Conservation (phyloP, 2,113 vertebrate species). For the Anhinga rufa region DNA sequence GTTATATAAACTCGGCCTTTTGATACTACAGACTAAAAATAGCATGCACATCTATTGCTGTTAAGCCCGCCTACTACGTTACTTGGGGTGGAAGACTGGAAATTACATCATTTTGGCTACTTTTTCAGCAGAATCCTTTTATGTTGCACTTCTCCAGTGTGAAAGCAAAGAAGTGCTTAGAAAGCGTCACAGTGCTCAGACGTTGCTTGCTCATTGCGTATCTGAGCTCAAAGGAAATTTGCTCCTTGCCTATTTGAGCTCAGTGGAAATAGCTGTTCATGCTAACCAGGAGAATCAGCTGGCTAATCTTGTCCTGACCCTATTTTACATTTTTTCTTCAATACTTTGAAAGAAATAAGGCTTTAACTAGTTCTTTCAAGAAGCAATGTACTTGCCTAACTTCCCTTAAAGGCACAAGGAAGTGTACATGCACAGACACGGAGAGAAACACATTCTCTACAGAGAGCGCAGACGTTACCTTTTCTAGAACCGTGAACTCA, state of each 20-base stretch:
- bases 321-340: background rate
- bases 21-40: background rate
- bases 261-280: accelerated
- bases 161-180: background rate
- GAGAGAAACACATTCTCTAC: background rate
- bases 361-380: background rate
- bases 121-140: background rate
- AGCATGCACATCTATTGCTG: background rate
- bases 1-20: background rate
- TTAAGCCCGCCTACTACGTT: background rate
- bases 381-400: background rate
- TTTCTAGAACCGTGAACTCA: background rate
- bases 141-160: background rate
- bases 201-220: background rate
- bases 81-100: background rate
- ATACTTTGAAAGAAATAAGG: background rate
- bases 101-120: background rate
- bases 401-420: conserved; percentile 12
- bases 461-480: background rate
- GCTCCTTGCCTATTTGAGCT: background rate
- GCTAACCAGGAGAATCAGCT: background rate
- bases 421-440: background rate
- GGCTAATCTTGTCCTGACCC: background rate
- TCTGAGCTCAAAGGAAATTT: background rate
- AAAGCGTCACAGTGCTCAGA: background rate